Conservation (phyloP, 2,797 vertebrate species). For the Knipowitschia caucasica region DNA sequence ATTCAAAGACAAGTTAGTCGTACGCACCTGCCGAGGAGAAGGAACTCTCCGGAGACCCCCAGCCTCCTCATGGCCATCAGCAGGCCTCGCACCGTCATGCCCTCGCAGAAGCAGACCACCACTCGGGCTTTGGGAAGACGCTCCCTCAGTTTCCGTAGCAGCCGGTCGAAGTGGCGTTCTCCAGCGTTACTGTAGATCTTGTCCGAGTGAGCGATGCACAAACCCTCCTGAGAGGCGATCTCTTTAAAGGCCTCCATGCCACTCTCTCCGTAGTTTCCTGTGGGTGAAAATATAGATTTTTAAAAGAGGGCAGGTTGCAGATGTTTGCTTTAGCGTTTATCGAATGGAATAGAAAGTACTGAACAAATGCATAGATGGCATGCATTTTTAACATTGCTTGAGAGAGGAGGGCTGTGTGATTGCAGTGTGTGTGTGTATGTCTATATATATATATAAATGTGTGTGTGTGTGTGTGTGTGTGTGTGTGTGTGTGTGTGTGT, state of each 20-base stretch:
- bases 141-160: slow-evolving; percentile 90
- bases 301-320: background rate
- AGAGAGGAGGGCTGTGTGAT: too few relatives aligned
- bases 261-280: slow-evolving; percentile 98
- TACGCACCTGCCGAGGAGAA: slow-evolving; percentile 93
- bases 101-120: slow-evolving; percentile 97
- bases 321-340: too few relatives aligned
- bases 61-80: slow-evolving; percentile 94
- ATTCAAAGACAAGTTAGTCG: too few relatives aligned
- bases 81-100: slow-evolving; percentile 95
- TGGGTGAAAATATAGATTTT: slow-evolving; percentile 1
- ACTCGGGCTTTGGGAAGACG: slow-evolving; percentile 93
- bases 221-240: slow-evolving; percentile 89
- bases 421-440: too few relatives aligned
- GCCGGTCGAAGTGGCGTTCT: slow-evolving; percentile 93
- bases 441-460: too few relatives aligned
- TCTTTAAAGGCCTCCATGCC: slow-evolving; percentile 99
- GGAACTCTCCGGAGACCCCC: slow-evolving; percentile 88
- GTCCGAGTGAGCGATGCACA: slow-evolving; percentile 97
- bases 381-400: too few relatives aligned
- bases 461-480: too few relatives aligned
- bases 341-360: too few relatives aligned
- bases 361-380: too few relatives aligned
- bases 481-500: too few relatives aligned
- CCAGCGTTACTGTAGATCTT: slow-evolving; percentile 99